These are phyloP conservation scores for Oreochromis niloticus DNA, from an alignment of 2,113 vertebrate genomes.

Conservation along the genomic window DNA sequence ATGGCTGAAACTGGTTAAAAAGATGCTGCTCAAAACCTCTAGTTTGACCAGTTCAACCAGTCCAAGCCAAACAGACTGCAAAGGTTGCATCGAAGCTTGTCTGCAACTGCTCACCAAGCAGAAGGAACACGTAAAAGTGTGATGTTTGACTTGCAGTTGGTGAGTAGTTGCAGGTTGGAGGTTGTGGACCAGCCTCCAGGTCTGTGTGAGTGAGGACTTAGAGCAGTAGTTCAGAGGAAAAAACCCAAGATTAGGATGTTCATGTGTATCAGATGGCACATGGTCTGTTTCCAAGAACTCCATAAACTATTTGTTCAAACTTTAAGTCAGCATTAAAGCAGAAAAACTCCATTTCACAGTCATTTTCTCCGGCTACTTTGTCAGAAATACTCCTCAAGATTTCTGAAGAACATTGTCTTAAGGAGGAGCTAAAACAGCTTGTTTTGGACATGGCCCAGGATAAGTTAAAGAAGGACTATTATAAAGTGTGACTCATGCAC, in stretches of 20 bases:
- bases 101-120: not conserved
- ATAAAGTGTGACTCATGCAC: not conserved
- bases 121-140: fast-evolving
- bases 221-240: not conserved
- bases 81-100: not conserved
- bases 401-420: not conserved
- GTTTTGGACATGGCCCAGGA: not conserved
- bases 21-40: not conserved
- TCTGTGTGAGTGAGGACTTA: not conserved
- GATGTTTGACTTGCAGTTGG: fast-evolving
- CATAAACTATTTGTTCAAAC: not conserved
- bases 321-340: not conserved
- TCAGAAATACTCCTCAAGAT: not conserved
- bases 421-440: not conserved
- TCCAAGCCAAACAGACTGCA: not conserved
- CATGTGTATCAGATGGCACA: not conserved
- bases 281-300: not conserved
- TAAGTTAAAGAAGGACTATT: not conserved
- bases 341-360: not conserved
- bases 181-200: fast-evolving
- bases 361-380: not conserved
- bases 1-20: not conserved
- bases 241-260: not conserved
- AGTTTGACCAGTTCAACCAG: not conserved
- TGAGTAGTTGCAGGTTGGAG: not conserved